phyloP scores from a whole-genome alignment of 2,113 vertebrate species.

The Tricholaema leucomelas region DNA sequence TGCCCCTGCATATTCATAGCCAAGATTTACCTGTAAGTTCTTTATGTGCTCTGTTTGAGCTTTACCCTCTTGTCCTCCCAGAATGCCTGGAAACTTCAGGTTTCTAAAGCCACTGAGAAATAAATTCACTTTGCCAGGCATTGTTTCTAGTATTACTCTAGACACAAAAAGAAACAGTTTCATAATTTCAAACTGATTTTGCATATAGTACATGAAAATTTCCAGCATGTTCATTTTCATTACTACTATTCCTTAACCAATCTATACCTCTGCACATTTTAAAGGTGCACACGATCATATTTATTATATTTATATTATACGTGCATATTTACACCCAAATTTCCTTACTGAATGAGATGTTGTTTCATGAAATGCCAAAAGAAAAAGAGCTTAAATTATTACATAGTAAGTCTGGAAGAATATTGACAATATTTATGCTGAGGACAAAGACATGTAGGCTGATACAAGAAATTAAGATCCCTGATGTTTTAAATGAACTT shows the following conservation, averaged over 20 bases:
- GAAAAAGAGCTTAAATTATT: background rate
- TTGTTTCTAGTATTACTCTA: background rate
- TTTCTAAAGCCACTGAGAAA: background rate
- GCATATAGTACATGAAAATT: background rate
- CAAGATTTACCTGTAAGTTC: background rate
- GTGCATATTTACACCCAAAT: accelerated
- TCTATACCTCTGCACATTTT: background rate
- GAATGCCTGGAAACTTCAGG: background rate
- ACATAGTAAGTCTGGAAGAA: accelerated
- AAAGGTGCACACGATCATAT: background rate
- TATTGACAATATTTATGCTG: background rate
- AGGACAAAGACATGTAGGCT: background rate
- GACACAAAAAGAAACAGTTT: background rate
- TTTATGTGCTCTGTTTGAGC: background rate
- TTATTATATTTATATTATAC: background rate
- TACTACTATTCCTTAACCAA: background rate
- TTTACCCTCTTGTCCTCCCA: background rate
- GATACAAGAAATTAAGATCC: background rate
- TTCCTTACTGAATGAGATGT: background rate
- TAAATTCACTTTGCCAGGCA: background rate
- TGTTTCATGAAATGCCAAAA: background rate
- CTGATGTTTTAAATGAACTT: background rate
- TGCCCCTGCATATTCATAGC: background rate
- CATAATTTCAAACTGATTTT: background rate
- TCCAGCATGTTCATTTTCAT: background rate